These are phyloP conservation scores for Sinella curviseta DNA, from an alignment of 1,140 invertebrate species.

Conservation along the genomic window DNA sequence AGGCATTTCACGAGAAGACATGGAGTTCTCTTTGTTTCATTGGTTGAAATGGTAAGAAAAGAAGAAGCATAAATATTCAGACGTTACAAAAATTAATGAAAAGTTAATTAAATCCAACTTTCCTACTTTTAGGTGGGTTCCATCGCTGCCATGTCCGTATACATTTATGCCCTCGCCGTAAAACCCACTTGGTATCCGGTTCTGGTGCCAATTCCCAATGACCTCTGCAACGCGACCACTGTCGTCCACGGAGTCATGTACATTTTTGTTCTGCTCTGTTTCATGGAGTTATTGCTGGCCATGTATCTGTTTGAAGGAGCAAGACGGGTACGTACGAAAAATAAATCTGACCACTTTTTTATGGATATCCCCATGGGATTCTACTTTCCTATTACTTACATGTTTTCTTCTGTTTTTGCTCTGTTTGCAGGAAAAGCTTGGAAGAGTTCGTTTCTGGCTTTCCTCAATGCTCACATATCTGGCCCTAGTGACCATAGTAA, in stretches of 20 bases:
- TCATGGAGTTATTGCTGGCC: neutral
- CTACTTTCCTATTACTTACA: neutral
- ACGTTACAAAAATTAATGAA: no score
- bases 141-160: neutral
- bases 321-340: neutral
- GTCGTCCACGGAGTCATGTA: neutral
- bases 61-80: no score
- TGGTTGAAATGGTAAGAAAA: no score
- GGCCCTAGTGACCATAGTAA: neutral
- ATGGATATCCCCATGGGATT: neutral
- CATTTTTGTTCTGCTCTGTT: neutral
- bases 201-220: neutral
- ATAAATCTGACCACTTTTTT: no score
- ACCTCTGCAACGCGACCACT: neutral
- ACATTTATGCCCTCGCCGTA: neutral
- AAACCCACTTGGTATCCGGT: neutral
- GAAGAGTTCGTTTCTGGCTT: constrained; percentile 12
- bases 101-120: no score
- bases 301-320: neutral
- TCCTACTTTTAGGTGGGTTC: neutral
- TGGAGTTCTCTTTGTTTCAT: no score
- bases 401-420: neutral
- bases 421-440: neutral
- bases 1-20: no score
- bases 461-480: constrained; percentile 29